Conservation (phyloP, 2,797 vertebrate genomes). For the Neomorphus geoffroyi region DNA sequence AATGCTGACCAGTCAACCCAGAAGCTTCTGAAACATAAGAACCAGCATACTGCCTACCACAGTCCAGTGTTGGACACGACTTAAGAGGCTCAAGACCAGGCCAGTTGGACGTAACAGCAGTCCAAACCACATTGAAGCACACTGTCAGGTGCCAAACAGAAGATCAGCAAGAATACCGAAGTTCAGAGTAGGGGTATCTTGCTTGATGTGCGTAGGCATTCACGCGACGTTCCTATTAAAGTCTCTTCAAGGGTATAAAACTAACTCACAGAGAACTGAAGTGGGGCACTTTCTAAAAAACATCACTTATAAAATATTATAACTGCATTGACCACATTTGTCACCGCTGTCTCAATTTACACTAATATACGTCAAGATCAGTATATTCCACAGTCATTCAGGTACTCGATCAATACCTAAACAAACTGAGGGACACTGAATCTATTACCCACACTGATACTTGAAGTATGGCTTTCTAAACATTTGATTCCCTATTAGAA, state of each 20-base stretch:
- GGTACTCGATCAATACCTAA: background rate
- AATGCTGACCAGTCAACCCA: background rate
- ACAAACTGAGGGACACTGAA: background rate
- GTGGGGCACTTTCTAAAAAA: background rate
- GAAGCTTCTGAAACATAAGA: background rate
- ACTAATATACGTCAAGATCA: background rate
- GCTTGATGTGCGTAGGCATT: background rate
- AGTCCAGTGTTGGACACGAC: background rate
- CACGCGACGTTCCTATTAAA: background rate
- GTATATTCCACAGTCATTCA: background rate
- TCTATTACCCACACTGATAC: background rate
- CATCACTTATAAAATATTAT: background rate
- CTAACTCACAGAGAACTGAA: background rate
- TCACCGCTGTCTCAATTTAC: background rate
- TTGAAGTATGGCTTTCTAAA: background rate
- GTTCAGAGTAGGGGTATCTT: background rate
- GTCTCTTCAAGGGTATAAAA: background rate
- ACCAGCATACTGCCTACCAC: background rate
- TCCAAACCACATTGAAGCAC: background rate
- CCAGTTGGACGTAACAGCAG: background rate
- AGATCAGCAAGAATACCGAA: background rate
- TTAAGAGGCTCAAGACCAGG: background rate
- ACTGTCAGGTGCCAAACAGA: background rate
- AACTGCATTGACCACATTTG: background rate
- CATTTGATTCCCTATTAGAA: background rate